phyloP scores from a whole-genome alignment of 2,113 vertebrate species.

The Solea solea region DNA sequence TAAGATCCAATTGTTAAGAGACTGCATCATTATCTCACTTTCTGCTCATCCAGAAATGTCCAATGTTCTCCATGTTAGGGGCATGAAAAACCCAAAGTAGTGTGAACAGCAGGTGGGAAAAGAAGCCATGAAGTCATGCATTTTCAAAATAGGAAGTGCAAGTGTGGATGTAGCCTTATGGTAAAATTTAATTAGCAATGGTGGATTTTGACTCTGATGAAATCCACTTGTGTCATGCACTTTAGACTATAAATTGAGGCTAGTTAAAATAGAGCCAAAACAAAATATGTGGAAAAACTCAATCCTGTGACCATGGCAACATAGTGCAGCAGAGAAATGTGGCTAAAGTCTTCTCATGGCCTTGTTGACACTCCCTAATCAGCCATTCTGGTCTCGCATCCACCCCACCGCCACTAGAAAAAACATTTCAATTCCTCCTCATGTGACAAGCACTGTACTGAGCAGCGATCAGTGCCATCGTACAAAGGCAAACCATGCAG shows the following conservation, averaged over 20 bases:
- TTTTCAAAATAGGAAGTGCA: no score
- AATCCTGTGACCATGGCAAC: conserved; percentile 90
- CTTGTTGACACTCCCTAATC: conserved; percentile 87
- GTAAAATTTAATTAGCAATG: neutral
- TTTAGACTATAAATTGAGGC: neutral
- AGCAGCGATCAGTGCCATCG: conserved; percentile 61
- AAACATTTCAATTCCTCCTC: conserved; percentile 79
- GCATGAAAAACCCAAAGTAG: no score
- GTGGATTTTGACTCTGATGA: neutral
- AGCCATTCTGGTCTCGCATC: conserved; percentile 84
- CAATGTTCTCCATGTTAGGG: no score
- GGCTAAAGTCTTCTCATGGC: conserved; percentile 84
- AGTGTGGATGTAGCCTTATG: no score
- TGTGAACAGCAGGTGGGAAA: no score
- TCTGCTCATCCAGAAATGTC: no score
- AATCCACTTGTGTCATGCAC: neutral
- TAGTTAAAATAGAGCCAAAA: neutral
- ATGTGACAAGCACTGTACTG: conserved; percentile 64
- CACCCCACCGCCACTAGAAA: conserved; percentile 60
- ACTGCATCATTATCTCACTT: no score
- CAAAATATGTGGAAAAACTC: conserved; percentile 74
- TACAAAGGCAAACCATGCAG: conserved; percentile 26
- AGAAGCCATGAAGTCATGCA: no score
- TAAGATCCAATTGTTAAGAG: no score
- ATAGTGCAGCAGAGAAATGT: conserved; percentile 82